A percentile compares a stretch with the other conserved stretches of the same genome.
Conservation (phyloP, 2,797 vertebrate genomes). For the Geotrypetes seraphini region DNA sequence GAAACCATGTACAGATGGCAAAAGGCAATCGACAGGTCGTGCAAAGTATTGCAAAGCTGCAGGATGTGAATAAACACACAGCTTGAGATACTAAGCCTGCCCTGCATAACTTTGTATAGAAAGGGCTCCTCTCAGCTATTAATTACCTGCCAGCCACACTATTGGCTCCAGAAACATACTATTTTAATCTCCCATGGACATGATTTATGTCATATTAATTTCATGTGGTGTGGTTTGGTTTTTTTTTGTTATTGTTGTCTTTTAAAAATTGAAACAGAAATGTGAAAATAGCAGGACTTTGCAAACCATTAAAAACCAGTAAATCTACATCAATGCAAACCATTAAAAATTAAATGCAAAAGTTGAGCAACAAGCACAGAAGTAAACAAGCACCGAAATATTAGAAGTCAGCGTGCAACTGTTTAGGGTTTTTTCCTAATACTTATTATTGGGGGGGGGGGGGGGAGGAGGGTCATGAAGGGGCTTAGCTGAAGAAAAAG, state of each 20-base stretch:
- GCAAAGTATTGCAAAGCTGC: background rate
- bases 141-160: background rate
- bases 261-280: slow-evolving; percentile 11
- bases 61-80: background rate
- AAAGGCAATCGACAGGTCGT: background rate
- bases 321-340: too few species aligned
- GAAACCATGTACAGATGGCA: too few species aligned
- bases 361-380: slow-evolving; percentile 1
- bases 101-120: rapidly evolving
- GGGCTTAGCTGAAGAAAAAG: slow-evolving; percentile 10
- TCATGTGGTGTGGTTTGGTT: too few species aligned
- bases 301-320: too few species aligned
- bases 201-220: too few species aligned
- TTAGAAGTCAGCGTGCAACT: background rate
- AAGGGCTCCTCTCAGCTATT: background rate
- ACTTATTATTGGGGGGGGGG: background rate
- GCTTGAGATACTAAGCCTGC: background rate
- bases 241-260: too few species aligned
- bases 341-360: too few species aligned
- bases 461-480: slow-evolving; percentile 1
- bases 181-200: slow-evolving; percentile 4
- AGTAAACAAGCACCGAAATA: background rate
- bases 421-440: slow-evolving; percentile 6
- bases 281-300: background rate
- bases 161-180: slow-evolving; percentile 5